phyloP scores from a whole-genome alignment of 1,140 invertebrate genomes.

The Drosophila equinoxialis region DNA sequence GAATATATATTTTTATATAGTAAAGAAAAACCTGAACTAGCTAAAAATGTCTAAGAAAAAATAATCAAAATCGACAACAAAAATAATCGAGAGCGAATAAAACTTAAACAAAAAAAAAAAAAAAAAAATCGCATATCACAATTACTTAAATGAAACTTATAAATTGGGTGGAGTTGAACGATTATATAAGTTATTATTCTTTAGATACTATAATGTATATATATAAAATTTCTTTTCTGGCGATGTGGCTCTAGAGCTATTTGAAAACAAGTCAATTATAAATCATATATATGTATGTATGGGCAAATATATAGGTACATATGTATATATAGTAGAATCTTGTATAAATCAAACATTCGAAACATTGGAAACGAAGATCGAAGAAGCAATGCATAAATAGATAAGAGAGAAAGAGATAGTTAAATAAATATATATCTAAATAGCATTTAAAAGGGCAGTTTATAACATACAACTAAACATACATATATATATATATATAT shows the following conservation, averaged over 20 bases:
- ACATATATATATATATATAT: neutral
- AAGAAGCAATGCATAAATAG: constrained; percentile 35
- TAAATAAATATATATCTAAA: constrained; percentile 18
- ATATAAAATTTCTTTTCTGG: constrained; percentile 26
- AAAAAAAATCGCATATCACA: constrained; percentile 36
- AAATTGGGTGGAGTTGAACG: constrained; percentile 79
- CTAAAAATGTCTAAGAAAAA: constrained; percentile 4
- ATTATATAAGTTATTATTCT: constrained; percentile 45
- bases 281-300: constrained; percentile 36
- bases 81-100: constrained; percentile 20
- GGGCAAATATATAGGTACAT: neutral
- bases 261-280: constrained; percentile 50
- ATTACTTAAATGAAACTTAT: constrained; percentile 75
- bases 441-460: neutral
- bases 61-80: constrained; percentile 6
- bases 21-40: constrained; percentile 17
- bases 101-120: constrained; percentile 56
- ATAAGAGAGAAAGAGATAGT: constrained; percentile 19
- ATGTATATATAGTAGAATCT: constrained; percentile 1
- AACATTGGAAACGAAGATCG: constrained; percentile 51
- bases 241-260: constrained; percentile 54
- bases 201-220: constrained; percentile 17
- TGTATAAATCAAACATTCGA: constrained; percentile 42
- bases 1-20: constrained; percentile 23
- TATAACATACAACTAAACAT: constrained; percentile 1